Base-by-base conservation (phyloP, 2,888 invertebrate species). In the Syrphus vitripennis region DNA sequence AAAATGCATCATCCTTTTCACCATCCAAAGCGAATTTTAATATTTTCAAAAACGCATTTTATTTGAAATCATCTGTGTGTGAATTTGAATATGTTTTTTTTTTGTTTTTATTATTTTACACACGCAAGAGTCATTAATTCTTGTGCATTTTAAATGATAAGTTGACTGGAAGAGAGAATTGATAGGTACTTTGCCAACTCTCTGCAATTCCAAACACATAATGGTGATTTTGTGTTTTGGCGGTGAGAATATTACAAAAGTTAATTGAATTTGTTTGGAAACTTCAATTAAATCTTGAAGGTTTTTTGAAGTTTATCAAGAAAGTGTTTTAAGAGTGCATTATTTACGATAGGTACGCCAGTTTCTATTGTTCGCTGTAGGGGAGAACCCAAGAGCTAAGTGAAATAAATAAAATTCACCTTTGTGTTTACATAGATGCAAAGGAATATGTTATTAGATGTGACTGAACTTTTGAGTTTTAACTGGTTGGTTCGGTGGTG, bases 1-100 rank as follows among this genome's bases (percentile, higher is more conserved):
- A 65, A 65, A 65, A 65, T 65, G 65, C 65, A 65, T 45, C 65
- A 65, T 45, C 16, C 65, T 24, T 42, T 16, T 24, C 61, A 2
- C 24, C 1, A 3, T 19, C 16, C 16, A 29, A 42, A 65, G 63
- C 19, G 45, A 6, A 65, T 45, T 45, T 45, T 65, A 45, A 65
- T 65, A 45, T 65, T 45, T 29, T 29, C 21, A 24, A n/a, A 14
- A 45, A 45, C n/a, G 65, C 65, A 65, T 65, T 65, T 61, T 65
- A 65, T 65, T 45, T 65, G 45, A 65, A 45, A 65, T 65, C 45
- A 45, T 65, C 45, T 29, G 26, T 31, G 61, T 45, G 10, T 42
- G 65, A 45, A 65, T 45, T 65, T 65, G 12, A 65, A 65, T 45
- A 65, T 45, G 45, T 29, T 45, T 63, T 57, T 10, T 9, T 57